Evolutionary conservation across 2,113 vertebrate species (phyloP), one percentile per base, ranked within the genome.

Genomic region (Paramormyrops kingsleyae): DNA sequence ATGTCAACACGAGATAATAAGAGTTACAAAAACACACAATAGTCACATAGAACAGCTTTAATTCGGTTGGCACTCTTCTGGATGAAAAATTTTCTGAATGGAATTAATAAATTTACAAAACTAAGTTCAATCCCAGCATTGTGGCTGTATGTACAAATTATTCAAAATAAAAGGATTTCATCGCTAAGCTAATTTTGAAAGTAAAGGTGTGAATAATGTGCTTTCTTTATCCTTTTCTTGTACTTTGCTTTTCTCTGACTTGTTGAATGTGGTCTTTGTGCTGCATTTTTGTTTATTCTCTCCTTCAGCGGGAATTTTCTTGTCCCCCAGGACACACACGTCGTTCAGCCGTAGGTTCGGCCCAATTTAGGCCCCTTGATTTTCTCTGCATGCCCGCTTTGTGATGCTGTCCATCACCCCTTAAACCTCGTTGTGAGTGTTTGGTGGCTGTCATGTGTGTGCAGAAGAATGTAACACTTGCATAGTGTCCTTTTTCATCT

Each of bases 241-340:
- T 93, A 88, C 90, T 91, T 89, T n/a, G 21, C 91, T 74, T 92
- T 93, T 95, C 95, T 95, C 93, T 96, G 91, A 15, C 27, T 13
- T 53, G n/a, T 62, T 95, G 94, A 95, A 96, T 95, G 94, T 94
- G 91, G 90, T 90, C 93, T 96, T 94, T 95, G 93, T 95, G 89
- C 90, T 89, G 83, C 89, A 91, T 93, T 95, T 84, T 94, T 96
- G 95, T 95, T 95, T 94, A 95, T 94, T 94, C 94, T 94, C 94
- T 94, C 90, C 91, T 87, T 24, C 83, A 90, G 83, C 44, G 19
- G 83, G 42, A 84, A 89, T 90, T 93, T 93, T 42, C 35, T 39
- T 93, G 83, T 84, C 83, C 83, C 44, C 83, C 39, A 24, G 83
- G 39, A 46, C 35, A 47, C 39, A 84, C 83, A 44, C 39, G 83